A percentile compares a stretch with the other conserved stretches of the same genome.
phyloP scores from a whole-genome alignment of 92 coral and sea anemone genomes.

The Heliopora coerulea region DNA sequence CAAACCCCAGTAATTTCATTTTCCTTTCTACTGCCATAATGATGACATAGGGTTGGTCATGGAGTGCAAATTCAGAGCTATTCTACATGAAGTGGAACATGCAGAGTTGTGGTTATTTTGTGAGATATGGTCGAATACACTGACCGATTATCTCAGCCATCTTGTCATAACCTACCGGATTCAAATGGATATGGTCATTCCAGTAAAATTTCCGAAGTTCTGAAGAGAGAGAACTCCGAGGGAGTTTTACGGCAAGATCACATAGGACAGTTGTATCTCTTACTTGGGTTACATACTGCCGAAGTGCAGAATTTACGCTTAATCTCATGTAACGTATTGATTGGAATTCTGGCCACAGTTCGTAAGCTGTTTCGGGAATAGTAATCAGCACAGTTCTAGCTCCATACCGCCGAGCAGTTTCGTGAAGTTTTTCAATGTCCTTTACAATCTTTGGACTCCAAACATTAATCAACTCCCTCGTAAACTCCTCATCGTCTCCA shows the following conservation, averaged over 20 bases:
- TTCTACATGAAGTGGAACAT: too few species aligned
- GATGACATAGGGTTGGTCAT: too few species aligned
- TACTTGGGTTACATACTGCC: slow-evolving; percentile 74
- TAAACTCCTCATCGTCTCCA: slow-evolving; percentile 97
- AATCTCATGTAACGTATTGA: slow-evolving; percentile 89
- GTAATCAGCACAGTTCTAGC: slow-evolving; percentile 87
- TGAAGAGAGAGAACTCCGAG: slow-evolving; percentile 74
- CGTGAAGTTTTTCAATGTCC: slow-evolving; percentile 82
- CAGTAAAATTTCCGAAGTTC: slow-evolving; percentile 72
- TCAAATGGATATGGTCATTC: slow-evolving; percentile 91
- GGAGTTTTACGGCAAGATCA: slow-evolving; percentile 79
- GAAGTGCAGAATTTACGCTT: slow-evolving; percentile 71
- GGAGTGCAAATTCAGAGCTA: too few species aligned
- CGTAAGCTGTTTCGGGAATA: slow-evolving; percentile 96
- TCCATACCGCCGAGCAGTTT: slow-evolving; percentile 75
- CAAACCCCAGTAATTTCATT: too few species aligned
- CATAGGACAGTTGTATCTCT: slow-evolving; percentile 84
- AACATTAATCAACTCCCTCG: slow-evolving; percentile 74
- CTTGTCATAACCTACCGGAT: slow-evolving; percentile 83
- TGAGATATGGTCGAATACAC: slow-evolving; percentile 76
- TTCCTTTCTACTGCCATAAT: too few species aligned
- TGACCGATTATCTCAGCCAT: slow-evolving; percentile 85
- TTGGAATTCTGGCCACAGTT: slow-evolving; percentile 84
- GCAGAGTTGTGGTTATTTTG: slow-evolving; percentile 1
- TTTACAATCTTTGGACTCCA: slow-evolving; percentile 93